Conservation (phyloP, 2,113 vertebrate genomes). For the Charina bottae region DNA sequence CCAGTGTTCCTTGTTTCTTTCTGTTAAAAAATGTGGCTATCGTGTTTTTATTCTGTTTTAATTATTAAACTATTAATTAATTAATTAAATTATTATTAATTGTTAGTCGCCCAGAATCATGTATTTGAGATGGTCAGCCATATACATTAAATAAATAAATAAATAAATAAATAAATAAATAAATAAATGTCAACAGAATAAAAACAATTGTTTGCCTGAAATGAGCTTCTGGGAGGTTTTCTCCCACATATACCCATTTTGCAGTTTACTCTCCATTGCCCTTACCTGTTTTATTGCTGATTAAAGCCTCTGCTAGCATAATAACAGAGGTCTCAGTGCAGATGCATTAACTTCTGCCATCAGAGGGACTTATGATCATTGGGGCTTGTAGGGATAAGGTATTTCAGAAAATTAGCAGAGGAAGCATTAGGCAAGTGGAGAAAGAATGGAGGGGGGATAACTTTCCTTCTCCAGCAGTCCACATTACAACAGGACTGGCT, state of each 20-base stretch:
- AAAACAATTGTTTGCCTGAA: too few species aligned
- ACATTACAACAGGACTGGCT: neutral
- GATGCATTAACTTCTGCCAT: neutral
- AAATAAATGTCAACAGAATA: too few species aligned
- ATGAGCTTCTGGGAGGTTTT: too few species aligned
- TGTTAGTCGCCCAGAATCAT: too few species aligned
- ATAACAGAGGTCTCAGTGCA: neutral
- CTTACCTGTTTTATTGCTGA: neutral
- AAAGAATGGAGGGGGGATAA: neutral
- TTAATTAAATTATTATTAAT: too few species aligned
- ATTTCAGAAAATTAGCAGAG: neutral
- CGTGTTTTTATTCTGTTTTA: too few species aligned
- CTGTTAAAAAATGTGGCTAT: too few species aligned
- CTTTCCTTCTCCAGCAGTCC: neutral
- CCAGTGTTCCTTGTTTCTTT: too few species aligned
- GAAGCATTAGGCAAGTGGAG: neutral
- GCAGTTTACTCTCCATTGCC: neutral
- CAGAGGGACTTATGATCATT: neutral
- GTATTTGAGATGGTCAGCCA: too few species aligned
- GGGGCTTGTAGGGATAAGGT: neutral
- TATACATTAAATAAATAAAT: too few species aligned
- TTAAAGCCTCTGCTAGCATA: neutral
- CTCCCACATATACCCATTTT: neutral
- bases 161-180: too few species aligned
- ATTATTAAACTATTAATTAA: too few species aligned